phyloP scores from a whole-genome alignment of 2,797 vertebrate genomes.

The Oophaga sylvatica region DNA sequence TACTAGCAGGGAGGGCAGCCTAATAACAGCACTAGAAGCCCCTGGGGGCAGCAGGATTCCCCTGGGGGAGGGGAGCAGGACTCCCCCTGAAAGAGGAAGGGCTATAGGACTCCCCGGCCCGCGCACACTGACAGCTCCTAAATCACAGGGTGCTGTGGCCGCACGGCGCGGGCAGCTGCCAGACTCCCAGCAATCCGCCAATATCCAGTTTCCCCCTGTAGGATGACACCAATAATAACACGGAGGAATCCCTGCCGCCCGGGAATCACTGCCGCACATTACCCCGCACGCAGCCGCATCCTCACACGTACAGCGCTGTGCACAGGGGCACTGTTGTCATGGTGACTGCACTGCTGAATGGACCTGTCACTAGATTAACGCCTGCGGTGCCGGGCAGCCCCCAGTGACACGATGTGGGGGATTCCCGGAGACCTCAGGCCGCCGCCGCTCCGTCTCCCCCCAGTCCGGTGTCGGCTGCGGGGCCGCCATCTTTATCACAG shows the following conservation, averaged over 20 bases:
- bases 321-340: not conserved
- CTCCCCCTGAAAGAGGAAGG: no score
- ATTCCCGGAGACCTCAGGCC: constrained; percentile 11
- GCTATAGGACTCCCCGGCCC: no score
- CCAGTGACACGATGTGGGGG: not conserved
- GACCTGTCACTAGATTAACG: not conserved
- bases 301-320: not conserved
- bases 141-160: constrained; percentile 17
- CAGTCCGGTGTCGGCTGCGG: not conserved
- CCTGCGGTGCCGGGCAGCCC: not conserved
- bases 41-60: no score
- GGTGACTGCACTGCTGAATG: not conserved
- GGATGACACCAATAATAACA: constrained; percentile 29
- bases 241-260: constrained; percentile 22
- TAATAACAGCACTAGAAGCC: no score
- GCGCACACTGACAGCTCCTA: not conserved
- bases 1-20: no score
- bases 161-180: not conserved
- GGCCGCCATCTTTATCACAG: constrained; percentile 53
- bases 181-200: constrained; percentile 7
- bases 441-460: constrained; percentile 2
- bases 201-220: constrained; percentile 14
- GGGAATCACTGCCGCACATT: not conserved
- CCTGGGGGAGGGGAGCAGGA: no score
- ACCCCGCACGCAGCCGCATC: not conserved